Conservation (phyloP, 2,113 vertebrate species). For the Eidolon helvum region DNA sequence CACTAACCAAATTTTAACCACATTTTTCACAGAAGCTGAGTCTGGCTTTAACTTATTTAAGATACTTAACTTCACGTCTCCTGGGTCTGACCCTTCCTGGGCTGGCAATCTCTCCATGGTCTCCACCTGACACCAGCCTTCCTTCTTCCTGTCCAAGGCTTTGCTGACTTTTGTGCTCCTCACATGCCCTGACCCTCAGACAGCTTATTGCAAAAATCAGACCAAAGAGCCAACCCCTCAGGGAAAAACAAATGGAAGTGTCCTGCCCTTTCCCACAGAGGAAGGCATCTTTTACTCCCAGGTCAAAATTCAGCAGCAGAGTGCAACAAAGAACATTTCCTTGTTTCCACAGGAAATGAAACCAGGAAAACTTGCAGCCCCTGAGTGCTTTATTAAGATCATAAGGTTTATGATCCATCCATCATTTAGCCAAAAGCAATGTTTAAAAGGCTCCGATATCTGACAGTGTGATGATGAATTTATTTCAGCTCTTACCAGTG, state of each 20-base stretch:
- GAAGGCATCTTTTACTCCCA: conserved; percentile 31
- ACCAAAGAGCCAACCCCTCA: conserved; percentile 6
- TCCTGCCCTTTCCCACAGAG: conserved; percentile 31
- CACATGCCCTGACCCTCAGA: conserved; percentile 48
- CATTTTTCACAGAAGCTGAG: not conserved
- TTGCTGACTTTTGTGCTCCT: not conserved
- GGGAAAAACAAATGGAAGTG: conserved; percentile 48
- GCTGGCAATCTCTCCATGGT: not conserved
- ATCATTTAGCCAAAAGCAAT: conserved; percentile 58
- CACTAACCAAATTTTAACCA: not conserved
- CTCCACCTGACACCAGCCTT: not conserved
- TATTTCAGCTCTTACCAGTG: not conserved
- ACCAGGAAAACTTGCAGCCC: conserved; percentile 32
- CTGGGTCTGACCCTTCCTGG: not conserved
- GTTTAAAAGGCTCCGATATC: conserved; percentile 29
- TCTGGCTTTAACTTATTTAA: not conserved
- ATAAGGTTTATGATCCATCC: conserved; percentile 38
- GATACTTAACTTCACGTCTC: not conserved
- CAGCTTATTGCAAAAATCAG: conserved; percentile 64
- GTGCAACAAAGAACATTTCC: conserved; percentile 29
- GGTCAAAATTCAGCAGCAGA: conserved; percentile 44
- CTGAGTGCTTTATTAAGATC: conserved; percentile 21
- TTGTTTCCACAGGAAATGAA: conserved; percentile 46
- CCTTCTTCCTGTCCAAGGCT: not conserved
- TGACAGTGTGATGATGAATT: conserved; percentile 25